Evolutionary conservation across 2,113 vertebrate species (phyloP), one percentile per base, ranked within the genome.

Genomic region (Morone chrysops): DNA sequence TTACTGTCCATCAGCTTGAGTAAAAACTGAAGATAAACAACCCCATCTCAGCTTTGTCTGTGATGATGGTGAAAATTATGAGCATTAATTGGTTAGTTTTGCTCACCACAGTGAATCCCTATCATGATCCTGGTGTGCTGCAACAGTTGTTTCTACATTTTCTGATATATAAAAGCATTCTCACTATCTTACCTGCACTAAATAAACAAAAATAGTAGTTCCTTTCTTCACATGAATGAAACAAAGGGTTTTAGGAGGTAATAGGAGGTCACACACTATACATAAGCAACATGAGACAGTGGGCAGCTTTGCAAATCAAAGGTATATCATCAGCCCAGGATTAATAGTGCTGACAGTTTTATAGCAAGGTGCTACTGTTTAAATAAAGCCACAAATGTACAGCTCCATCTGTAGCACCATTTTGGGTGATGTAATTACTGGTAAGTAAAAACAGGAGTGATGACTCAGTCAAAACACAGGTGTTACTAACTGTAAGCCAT

Each of bases 321-420:
- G 67, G 67, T 75, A 77, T 85, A 81, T 69, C 75, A 71, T 87
- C 74, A 45, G 87, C 61, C 78, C 79, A 61, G 80, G 88, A 92
- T 94, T 88, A 91, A 94, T 82, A 84, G 87, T 90, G 83, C 77
- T 90, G 94, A 92, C 92, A 95, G 89, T 84, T 94, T 94, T 78
- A 93, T 84, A 74, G 85, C 77, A 79, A 91, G 80, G 81, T 90
- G 85, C 82, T 89, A 93, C 82, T 82, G 70, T 87, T 93, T 87
- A 85, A 89, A 89, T 89, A 94, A 89, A 90, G 85, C 66, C 83
- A 71, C 45, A 61, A 36, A 10, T 78, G 73, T 74, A 86, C 75
- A 83, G 71, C 60, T 72, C 1, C 85, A 89, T 92, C 75, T 80
- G 88, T 78, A 75, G 69, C 51, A 51, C 75, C 62, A 41, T 17